Evolutionary conservation across 92 coral and sea anemone species (phyloP).

Genomic region (Zoanthus gigantus): DNA sequence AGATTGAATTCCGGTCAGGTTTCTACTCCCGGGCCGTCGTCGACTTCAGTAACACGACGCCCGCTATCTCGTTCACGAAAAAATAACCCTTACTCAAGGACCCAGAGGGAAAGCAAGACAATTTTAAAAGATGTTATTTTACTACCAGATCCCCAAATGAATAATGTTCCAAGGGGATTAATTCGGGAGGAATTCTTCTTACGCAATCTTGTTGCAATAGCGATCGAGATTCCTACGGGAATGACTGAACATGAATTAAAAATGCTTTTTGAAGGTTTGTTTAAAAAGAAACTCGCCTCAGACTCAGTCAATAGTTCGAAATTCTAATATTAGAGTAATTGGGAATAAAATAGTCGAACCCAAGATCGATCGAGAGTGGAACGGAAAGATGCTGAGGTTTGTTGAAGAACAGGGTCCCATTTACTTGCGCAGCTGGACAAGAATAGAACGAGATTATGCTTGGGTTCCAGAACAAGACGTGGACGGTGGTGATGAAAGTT

Average conservation of each 20-base stretch:
- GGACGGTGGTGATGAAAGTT: neutral
- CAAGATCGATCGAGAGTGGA: neutral
- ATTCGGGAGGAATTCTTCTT: too few species aligned
- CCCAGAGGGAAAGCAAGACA: neutral
- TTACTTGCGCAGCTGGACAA: constrained; percentile 6
- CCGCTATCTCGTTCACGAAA: neutral
- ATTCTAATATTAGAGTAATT: neutral
- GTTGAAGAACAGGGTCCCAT: constrained; percentile 25
- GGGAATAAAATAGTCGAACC: neutral
- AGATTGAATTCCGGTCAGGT: neutral
- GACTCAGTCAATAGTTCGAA: neutral
- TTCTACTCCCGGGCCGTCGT: neutral
- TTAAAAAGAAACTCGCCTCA: constrained; percentile 21
- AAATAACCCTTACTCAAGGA: neutral
- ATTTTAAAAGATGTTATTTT: neutral
- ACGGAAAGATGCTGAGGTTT: neutral
- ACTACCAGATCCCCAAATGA: too few species aligned
- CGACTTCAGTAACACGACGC: neutral
- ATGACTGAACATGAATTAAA: constrained; percentile 15
- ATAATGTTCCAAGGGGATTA: too few species aligned
- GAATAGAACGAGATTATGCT: neutral
- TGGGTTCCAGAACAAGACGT: constrained; percentile 4
- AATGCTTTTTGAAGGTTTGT: constrained; percentile 4
- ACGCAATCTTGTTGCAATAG: neutral
- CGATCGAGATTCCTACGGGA: neutral